Base-by-base conservation (phyloP, 2,888 invertebrate species). In the Glaucopsyche alexis region DNA sequence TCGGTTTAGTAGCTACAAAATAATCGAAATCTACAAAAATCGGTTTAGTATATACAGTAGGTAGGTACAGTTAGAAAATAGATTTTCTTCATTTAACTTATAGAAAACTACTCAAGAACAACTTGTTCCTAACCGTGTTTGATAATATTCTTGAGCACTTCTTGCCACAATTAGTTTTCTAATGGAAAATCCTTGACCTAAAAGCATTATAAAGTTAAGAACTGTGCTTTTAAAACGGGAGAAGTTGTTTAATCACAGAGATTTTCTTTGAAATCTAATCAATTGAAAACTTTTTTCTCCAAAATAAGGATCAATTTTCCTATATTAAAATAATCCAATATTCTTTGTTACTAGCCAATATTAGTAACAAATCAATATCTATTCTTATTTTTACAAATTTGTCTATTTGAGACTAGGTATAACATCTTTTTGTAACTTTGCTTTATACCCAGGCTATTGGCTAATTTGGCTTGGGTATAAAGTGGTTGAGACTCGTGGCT, bases 121-220 rank as follows among this genome's bases (percentile, higher is more conserved):
- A 38, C 60, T 60, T 60, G 29, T 45, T 67, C 67, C 19, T 45
- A 42, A 67, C 42, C 67, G n/a, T 67, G 67, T 67, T 67, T 42
- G 42, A 67, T 45, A 16, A 45, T 67, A 16, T 67, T 69, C 47
- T 69, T 69, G 29, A 49, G 69, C 6, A 47, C 49, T 69, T 49
- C 69, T 49, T 47, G 19, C 69, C 45, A 69, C 69, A 69, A 47
- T 69, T 69, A 69, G 69, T 69, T 69, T 69, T 69, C 29, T 38
- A 7, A 1, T 65, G 64, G 19, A 69, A 69, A 45, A 29, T 47
- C 19, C 49, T 69, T 8, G 69, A 69, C 69, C 49, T 19, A 69
- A 69, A 69, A 69, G 47, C 69, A 69, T 69, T 69, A 47, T 47
- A 19, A 67, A 67, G 45, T 67, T 42, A 49, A 38, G 29, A 69